Conservation (phyloP, 1,140 invertebrate genomes). For the Battus philenor region DNA sequence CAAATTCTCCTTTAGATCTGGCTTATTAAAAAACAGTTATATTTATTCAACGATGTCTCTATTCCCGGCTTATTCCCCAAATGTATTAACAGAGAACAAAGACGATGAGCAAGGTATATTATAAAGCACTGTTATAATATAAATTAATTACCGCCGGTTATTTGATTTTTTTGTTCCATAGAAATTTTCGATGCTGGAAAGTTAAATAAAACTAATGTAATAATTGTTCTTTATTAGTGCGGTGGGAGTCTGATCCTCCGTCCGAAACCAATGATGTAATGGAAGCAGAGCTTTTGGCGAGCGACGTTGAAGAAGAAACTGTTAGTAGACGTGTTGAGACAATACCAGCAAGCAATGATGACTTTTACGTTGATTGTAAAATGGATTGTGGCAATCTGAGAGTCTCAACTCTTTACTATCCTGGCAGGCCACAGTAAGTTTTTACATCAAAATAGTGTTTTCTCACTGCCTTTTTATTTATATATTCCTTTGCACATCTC, state of each 20-base stretch:
- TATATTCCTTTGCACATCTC: too few relatives aligned
- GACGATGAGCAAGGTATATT: constrained; percentile 14
- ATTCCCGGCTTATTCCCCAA: constrained; percentile 29
- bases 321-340: not conserved
- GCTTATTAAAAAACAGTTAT: too few relatives aligned
- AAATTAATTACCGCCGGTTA: constrained; percentile 3
- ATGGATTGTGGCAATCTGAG: constrained; percentile 44
- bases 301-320: constrained; percentile 28
- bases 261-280: constrained; percentile 6
- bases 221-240: constrained; percentile 1
- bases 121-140: not conserved
- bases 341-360: constrained; percentile 4
- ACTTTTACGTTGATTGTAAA: constrained; percentile 45
- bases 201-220: too few relatives aligned
- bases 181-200: not conserved
- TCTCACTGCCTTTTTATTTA: too few relatives aligned
- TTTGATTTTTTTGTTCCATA: not conserved
- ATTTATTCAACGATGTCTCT: constrained; percentile 26
- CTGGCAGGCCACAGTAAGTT: constrained; percentile 50
- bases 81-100: not conserved
- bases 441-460: too few relatives aligned
- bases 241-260: constrained; percentile 12
- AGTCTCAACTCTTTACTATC: constrained; percentile 57
- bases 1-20: too few relatives aligned
- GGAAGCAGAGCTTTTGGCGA: constrained; percentile 30